These are phyloP conservation scores for Synanceia verrucosa DNA, from an alignment of 2,797 vertebrate species.

Conservation along the genomic window DNA sequence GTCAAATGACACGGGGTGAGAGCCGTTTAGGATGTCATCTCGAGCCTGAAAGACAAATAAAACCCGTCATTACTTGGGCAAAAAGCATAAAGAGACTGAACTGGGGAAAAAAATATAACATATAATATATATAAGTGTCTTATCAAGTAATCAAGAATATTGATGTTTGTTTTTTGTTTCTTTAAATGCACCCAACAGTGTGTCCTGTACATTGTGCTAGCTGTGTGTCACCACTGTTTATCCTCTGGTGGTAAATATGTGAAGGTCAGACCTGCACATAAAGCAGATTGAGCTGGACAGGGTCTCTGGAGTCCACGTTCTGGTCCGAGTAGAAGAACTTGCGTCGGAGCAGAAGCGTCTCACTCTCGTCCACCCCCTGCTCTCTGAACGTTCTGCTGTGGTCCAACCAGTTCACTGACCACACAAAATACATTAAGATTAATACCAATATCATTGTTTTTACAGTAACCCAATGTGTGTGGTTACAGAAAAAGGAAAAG, in stretches of 20 bases:
- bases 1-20: constrained; percentile 97
- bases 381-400: constrained; percentile 98
- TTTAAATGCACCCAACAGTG: not conserved
- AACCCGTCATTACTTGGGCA: not conserved
- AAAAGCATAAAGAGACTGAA: not conserved
- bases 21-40: constrained; percentile 98
- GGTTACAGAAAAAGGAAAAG: not conserved
- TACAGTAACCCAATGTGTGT: not conserved
- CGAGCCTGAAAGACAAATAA: constrained; percentile 85
- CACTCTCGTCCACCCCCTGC: constrained; percentile 96
- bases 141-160: not conserved
- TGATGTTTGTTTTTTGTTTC: too few relatives aligned
- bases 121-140: not conserved
- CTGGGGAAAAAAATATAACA: not conserved
- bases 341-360: constrained; percentile 91
- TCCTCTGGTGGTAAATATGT: too few relatives aligned
- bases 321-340: constrained; percentile 99
- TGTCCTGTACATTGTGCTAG: not conserved
- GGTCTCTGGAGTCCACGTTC: constrained; percentile 98
- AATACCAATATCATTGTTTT: not conserved
- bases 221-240: not conserved
- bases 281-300: constrained; percentile 97
- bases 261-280: constrained; percentile 70
- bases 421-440: constrained; percentile 13
- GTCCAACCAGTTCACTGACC: constrained; percentile 96